phyloP scores from a whole-genome alignment of 92 coral and sea anemone species.

The Meandrina meandrites region DNA sequence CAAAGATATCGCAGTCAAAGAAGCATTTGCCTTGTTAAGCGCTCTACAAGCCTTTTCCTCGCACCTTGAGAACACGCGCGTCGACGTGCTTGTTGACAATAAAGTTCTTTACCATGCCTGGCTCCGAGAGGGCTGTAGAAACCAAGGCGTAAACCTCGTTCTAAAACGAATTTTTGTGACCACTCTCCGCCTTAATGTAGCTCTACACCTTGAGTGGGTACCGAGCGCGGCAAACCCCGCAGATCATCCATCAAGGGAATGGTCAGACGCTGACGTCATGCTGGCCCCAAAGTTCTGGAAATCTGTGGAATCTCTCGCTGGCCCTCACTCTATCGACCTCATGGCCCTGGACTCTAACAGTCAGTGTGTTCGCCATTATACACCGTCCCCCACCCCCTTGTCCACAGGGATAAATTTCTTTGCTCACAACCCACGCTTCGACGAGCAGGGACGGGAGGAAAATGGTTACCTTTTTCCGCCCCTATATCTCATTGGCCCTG shows the following conservation, averaged over 20 bases:
- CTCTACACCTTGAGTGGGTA: slow-evolving; percentile 18
- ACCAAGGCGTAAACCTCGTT: too few relatives aligned
- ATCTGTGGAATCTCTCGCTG: background rate
- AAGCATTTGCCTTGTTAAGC: background rate
- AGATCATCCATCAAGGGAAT: slow-evolving; percentile 10
- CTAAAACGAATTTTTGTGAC: too few relatives aligned
- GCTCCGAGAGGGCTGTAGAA: too few relatives aligned
- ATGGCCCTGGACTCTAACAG: slow-evolving; percentile 28
- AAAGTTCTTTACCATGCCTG: slow-evolving; percentile 24
- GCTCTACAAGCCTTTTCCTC: slow-evolving; percentile 28
- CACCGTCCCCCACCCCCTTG: slow-evolving; percentile 6
- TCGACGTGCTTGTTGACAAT: slow-evolving; percentile 25
- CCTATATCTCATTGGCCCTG: too few relatives aligned
- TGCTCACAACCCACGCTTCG: slow-evolving; percentile 37
- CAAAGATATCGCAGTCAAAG: slow-evolving; percentile 10
- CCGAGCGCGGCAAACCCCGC: slow-evolving; percentile 1
- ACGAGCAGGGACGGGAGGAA: too few relatives aligned
- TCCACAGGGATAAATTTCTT: slow-evolving; percentile 8
- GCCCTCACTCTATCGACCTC: slow-evolving; percentile 22
- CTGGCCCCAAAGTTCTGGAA: slow-evolving; percentile 1
- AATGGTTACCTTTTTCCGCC: too few relatives aligned
- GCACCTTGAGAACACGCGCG: slow-evolving; percentile 14
- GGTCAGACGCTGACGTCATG: slow-evolving; percentile 15
- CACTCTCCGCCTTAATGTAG: background rate
- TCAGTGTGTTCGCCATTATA: slow-evolving; percentile 15